These are phyloP conservation scores for Pica pica DNA, from an alignment of 2,113 vertebrate genomes.

Conservation along the genomic window DNA sequence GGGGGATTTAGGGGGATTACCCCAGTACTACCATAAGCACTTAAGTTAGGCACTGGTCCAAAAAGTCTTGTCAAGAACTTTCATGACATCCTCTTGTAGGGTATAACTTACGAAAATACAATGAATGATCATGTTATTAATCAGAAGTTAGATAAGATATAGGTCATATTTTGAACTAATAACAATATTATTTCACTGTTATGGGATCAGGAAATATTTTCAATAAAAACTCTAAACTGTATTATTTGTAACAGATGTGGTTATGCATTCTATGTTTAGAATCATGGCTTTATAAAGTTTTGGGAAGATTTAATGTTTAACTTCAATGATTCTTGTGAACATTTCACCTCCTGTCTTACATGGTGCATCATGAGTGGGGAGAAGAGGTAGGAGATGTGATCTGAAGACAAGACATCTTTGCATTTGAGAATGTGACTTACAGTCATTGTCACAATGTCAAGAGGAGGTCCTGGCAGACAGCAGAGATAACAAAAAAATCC, in stretches of 20 bases:
- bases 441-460: constrained; percentile 22
- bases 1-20: not conserved
- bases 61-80: not conserved
- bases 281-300: not conserved
- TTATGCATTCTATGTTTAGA: not conserved
- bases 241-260: not conserved
- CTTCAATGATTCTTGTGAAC: not conserved
- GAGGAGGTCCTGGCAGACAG: constrained; percentile 30
- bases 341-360: constrained; percentile 1
- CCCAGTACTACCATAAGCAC: fast-evolving
- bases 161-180: not conserved
- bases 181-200: not conserved
- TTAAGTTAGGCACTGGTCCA: fast-evolving
- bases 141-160: not conserved
- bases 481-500: constrained; percentile 25
- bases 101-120: not conserved
- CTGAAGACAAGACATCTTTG: constrained; percentile 9
- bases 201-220: not conserved
- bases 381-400: not conserved
- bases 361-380: not conserved
- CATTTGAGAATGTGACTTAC: constrained; percentile 35
- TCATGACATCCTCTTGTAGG: not conserved
- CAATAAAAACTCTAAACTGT: not conserved
- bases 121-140: not conserved
- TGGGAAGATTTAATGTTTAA: not conserved